Evolutionary conservation across 1,140 invertebrate species (phyloP), one percentile per base, ranked within the genome.

Genomic region (Panagrolaimus sp.): DNA sequence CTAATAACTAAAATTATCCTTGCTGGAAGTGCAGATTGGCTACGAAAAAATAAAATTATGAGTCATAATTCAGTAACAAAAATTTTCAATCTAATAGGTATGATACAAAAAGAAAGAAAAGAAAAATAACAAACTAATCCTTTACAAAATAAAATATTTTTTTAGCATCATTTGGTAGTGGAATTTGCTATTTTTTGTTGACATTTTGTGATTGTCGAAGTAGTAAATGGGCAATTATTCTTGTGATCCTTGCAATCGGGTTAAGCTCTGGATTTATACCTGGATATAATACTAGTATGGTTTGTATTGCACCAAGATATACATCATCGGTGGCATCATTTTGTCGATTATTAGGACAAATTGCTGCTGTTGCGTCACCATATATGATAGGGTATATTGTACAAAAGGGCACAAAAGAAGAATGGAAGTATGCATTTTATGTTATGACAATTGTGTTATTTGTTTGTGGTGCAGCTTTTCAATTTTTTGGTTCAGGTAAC

Each of bases 281-380:
- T 9, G 79, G 79, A 45, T 81, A 83, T 69, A 83, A 82, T 51
- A 81, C 79, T 9, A 79, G 81, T 71, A 69, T 79, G 23, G 79
- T 81, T n/a, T 80, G 80, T 63, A 70, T 81, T 62, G 78, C 79
- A 25, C 79, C 79, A 2, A 48, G 67, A 42, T 83, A 81, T 62
- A 81, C 79, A 13, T 71, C 79, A 2, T 74, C 75, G 11, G 72
- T 81, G 13, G 81, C 81, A 9, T 78, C 81, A 8, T 81, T 83
- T 62, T 79, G 69, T 38, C 71, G 82, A 48, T 66, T 81, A 11
- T 70, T 82, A 23, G 79, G 70, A 25, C 82, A 81, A 69, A 72
- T 82, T 65, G 78, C 81, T n/a, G 77, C 74, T 11, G 78, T 77
- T n/a, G 70, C 69, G 9, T 74, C 76, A 7, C 76, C 76, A 38